A percentile compares a stretch with the other conserved stretches of the same genome.
Conservation (phyloP, 2,113 vertebrate genomes). For the Stomatorhinus ivindoensis region DNA sequence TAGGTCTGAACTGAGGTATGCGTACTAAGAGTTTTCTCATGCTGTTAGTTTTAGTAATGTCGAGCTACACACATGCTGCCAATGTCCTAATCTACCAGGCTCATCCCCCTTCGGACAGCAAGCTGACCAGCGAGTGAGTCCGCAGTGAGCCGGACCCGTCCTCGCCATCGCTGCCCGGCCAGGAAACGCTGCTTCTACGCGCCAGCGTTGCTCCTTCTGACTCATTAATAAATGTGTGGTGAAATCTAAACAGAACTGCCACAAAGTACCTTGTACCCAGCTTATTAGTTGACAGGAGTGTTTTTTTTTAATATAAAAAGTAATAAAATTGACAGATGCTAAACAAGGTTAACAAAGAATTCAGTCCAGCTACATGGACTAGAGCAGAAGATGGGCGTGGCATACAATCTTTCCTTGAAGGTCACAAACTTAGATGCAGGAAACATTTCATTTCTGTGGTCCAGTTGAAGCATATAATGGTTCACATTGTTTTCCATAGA, state of each 20-base stretch:
- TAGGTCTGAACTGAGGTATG: constrained; percentile 95
- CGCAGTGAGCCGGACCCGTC: constrained; percentile 60
- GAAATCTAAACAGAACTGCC: constrained; percentile 62
- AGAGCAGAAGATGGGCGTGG: constrained; percentile 29
- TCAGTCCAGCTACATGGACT: constrained; percentile 45
- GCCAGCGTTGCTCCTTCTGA: constrained; percentile 49
- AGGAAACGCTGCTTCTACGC: constrained; percentile 57
- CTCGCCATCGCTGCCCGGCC: constrained; percentile 73
- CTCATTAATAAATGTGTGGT: constrained; percentile 50
- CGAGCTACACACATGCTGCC: constrained; percentile 93
- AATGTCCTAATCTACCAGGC: constrained; percentile 84
- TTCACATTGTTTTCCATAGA: constrained; percentile 61
- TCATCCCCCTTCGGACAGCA: constrained; percentile 72
- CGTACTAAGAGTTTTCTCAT: constrained; percentile 88
- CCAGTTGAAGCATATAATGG: constrained; percentile 66
- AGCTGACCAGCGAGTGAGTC: constrained; percentile 63
- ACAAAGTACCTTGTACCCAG: constrained; percentile 80
- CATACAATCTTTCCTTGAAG: constrained; percentile 35
- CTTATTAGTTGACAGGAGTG: constrained; percentile 82
- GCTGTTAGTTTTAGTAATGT: constrained; percentile 94
- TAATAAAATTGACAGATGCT: constrained; percentile 70
- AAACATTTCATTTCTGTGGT: constrained; percentile 55
- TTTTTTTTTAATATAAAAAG: constrained; percentile 72
- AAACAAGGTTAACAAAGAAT: constrained; percentile 58
- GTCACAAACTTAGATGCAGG: constrained; percentile 23